A percentile compares a stretch with the other conserved stretches of the same genome.
Evolutionary conservation across 1,140 invertebrate genomes (phyloP).

Genomic region (Zaprionus capensis): DNA sequence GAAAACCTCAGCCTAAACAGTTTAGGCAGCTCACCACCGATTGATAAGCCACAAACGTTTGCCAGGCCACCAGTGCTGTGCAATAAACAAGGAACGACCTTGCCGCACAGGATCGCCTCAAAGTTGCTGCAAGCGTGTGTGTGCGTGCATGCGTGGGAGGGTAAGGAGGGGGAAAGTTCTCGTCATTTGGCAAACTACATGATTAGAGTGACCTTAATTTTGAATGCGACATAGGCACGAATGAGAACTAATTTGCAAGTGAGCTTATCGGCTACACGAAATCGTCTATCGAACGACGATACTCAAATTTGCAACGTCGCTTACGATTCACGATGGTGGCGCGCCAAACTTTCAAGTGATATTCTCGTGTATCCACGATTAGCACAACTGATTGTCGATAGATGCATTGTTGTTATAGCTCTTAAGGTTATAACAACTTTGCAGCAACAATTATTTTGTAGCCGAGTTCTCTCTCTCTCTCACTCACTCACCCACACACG

Average conservation of each 20-base stretch:
- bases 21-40: background rate
- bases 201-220: constrained; percentile 55
- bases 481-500: background rate
- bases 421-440: constrained; percentile 11
- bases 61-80: background rate
- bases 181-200: constrained; percentile 32
- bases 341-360: constrained; percentile 37
- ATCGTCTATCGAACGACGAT: constrained; percentile 44
- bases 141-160: background rate
- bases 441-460: constrained; percentile 11
- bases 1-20: background rate
- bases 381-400: constrained; percentile 33
- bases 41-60: constrained; percentile 5
- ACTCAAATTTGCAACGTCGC: constrained; percentile 15
- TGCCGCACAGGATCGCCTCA: constrained; percentile 34
- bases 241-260: constrained; percentile 50
- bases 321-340: constrained; percentile 8
- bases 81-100: constrained; percentile 33
- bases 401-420: constrained; percentile 20
- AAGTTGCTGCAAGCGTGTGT: background rate
- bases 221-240: constrained; percentile 46
- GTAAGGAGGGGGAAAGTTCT: background rate
- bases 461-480: constrained; percentile 6
- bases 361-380: constrained; percentile 24
- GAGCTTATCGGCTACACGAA: constrained; percentile 26